These are phyloP conservation scores for Porites evermanni DNA, from an alignment of 92 coral and sea anemone species.

Conservation along the genomic window DNA sequence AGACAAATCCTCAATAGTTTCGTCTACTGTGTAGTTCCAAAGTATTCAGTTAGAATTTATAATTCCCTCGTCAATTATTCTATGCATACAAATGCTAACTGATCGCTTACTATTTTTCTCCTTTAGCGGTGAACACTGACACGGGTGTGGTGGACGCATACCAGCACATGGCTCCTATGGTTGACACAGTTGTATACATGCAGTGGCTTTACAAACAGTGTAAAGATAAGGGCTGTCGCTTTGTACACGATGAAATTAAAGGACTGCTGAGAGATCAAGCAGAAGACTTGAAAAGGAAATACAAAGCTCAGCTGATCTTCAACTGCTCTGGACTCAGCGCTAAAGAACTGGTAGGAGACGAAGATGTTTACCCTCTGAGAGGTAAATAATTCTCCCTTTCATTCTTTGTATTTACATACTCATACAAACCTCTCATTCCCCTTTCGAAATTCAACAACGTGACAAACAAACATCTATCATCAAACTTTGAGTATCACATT, in stretches of 20 bases:
- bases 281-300: conserved; percentile 44
- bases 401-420: too few species aligned
- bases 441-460: too few species aligned
- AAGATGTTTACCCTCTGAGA: conserved; percentile 47
- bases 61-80: too few species aligned
- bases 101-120: not conserved
- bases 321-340: conserved; percentile 66
- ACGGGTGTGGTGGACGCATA: conserved; percentile 47
- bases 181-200: conserved; percentile 50
- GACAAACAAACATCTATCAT: too few species aligned
- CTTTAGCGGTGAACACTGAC: conserved; percentile 26
- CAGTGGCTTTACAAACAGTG: conserved; percentile 66
- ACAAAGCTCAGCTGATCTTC: conserved; percentile 46
- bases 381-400: conserved; percentile 16
- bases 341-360: conserved; percentile 60
- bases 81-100: not conserved
- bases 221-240: conserved; percentile 49
- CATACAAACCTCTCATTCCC: too few species aligned
- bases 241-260: conserved; percentile 30
- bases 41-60: too few species aligned
- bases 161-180: conserved; percentile 54
- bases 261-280: conserved; percentile 53
- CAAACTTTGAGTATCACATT: not conserved
- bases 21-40: too few species aligned
- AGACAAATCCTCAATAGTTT: too few species aligned